These are phyloP conservation scores for Talpa occidentalis DNA, from an alignment of 2,113 vertebrate genomes.

Conservation along the genomic window DNA sequence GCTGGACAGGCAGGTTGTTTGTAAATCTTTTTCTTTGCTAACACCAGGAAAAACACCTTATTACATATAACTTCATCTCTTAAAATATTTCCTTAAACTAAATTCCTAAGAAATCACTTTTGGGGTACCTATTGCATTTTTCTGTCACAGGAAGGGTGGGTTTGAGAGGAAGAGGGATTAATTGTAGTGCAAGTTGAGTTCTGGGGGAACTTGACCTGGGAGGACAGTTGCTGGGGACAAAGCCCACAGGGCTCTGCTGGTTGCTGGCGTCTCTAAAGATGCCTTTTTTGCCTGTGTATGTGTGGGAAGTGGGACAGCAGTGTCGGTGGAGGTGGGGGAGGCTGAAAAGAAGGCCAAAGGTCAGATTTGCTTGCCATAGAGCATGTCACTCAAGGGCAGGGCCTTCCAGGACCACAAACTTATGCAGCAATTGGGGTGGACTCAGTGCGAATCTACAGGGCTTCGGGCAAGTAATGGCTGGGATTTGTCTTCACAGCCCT, in stretches of 20 bases:
- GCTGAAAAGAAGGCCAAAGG: not conserved
- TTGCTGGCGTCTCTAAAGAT: not conserved
- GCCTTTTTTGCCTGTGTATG: fast-evolving
- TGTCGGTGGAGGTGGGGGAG: too few species aligned
- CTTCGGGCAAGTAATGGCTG: not conserved
- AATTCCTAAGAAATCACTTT: not conserved
- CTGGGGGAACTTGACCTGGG: not conserved
- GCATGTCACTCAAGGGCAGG: not conserved
- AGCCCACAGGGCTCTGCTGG: not conserved
- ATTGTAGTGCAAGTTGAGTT: not conserved
- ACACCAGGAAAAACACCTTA: not conserved
- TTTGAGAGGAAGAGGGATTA: not conserved
- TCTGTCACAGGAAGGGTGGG: not conserved
- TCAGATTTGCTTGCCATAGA: not conserved
- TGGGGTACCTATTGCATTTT: not conserved
- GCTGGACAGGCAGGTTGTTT: not conserved
- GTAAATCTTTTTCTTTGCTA: not conserved
- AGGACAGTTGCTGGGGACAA: not conserved
- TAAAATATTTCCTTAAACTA: not conserved
- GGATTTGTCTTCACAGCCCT: not conserved
- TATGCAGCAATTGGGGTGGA: not conserved
- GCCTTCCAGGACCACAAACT: not conserved
- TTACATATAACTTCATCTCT: not conserved
- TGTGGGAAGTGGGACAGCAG: too few species aligned
- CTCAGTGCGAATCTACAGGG: too few species aligned